Percentiles rank a stretch among this genome's conserved stretches.
Evolutionary conservation across 1,140 invertebrate genomes (phyloP).

Genomic region (Steinernema khuongi): DNA sequence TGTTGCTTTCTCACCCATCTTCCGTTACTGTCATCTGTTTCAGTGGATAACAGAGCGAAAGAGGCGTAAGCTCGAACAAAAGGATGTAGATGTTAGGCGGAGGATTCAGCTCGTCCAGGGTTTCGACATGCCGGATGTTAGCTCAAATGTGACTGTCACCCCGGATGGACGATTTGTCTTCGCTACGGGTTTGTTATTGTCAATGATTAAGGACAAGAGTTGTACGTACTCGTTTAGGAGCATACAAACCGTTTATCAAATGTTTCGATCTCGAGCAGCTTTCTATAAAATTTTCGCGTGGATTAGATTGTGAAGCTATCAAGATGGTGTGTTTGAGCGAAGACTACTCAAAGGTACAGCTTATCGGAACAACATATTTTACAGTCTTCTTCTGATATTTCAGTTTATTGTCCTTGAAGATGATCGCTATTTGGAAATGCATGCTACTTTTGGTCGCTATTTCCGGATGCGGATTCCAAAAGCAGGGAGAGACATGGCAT

Average conservation of each 20-base stretch:
- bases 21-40: conserved; percentile 37
- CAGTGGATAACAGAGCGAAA: conserved; percentile 66
- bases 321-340: conserved; percentile 67
- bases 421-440: conserved; percentile 84
- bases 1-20: conserved; percentile 60
- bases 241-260: conserved; percentile 90
- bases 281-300: conserved; percentile 95
- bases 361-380: neutral
- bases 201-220: conserved; percentile 22
- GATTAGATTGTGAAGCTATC: conserved; percentile 83
- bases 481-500: conserved; percentile 87
- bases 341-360: conserved; percentile 62
- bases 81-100: conserved; percentile 80
- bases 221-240: conserved; percentile 64
- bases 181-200: conserved; percentile 20
- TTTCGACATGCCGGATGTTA: conserved; percentile 91
- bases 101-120: conserved; percentile 95
- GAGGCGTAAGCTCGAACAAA: conserved; percentile 75
- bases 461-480: conserved; percentile 84
- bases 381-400: conserved; percentile 31
- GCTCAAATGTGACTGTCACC: conserved; percentile 76
- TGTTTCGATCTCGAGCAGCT: conserved; percentile 93
- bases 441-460: conserved; percentile 82
- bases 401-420: conserved; percentile 66
- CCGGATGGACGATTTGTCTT: conserved; percentile 67